Base-by-base conservation (phyloP, 2,113 vertebrate genomes). In the Progne subis region DNA sequence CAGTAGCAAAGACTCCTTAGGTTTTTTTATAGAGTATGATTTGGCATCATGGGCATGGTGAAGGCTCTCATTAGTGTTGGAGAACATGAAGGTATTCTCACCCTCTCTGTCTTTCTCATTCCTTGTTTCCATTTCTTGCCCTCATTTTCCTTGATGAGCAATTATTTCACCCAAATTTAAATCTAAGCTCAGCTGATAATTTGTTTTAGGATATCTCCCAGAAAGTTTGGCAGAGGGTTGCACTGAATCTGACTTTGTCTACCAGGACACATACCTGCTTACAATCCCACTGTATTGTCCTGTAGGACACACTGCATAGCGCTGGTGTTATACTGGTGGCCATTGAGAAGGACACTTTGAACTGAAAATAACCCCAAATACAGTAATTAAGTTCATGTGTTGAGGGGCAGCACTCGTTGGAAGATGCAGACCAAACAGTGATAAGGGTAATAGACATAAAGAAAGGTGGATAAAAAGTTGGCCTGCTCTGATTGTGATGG, bases 21-120 rank as follows among this genome's bases (percentile, higher is more conserved):
- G 25, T 26, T 86, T 85, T 74, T 9, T 74, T 1, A 0, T 31
- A 64, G 39, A 8, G 8, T 46, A 23, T 69, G 37, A 46, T 20
- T 79, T 82, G 72, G 13, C 31, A 16, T 44, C 0, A 0, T 71
- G 25, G 46, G 11, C n/a, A 7, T 3, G 5, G 71, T 31, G 26
- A 65, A 61, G 23, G 12, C 12, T 49, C 8, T 24, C 47, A 24
- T 61, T 64, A 37, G 5, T 1, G 0, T 8, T 67, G 64, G 17
- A 23, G 19, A 71, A 43, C 1, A 0, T 47, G 46, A 81, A 77
- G 31, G 31, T 34, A 6, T 68, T 88, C 44, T 53, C 34, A 78
- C 12, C 26, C 31, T 47, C 25, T 78, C n/a, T 4, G 1, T 76
- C 13, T 39, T 20, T 3, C 23, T 71, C 0, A 0, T 37, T 68